These are phyloP conservation scores for Manis javanica DNA, from an alignment of 2,797 vertebrate species.

Conservation along the genomic window DNA sequence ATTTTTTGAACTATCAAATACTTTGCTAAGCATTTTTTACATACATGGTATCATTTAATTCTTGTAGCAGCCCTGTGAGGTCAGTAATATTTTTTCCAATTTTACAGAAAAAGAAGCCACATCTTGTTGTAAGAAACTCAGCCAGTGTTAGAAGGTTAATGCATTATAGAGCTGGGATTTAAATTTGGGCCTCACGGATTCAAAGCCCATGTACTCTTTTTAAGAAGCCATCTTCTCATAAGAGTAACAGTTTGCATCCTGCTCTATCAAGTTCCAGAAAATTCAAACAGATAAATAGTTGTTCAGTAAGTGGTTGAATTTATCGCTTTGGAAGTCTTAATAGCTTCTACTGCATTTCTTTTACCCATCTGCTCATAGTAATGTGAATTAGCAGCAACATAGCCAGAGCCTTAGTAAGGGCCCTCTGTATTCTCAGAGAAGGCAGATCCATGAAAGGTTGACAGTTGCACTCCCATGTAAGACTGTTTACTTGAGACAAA, in stretches of 20 bases:
- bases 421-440: neutral
- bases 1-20: slow-evolving; percentile 36
- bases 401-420: slow-evolving; percentile 19
- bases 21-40: slow-evolving; percentile 40
- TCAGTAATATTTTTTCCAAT: neutral
- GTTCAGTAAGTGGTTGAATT: slow-evolving; percentile 59
- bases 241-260: slow-evolving; percentile 9
- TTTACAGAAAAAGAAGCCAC: slow-evolving; percentile 44
- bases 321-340: neutral
- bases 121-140: slow-evolving; percentile 16
- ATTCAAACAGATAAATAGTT: slow-evolving; percentile 52
- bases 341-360: slow-evolving; percentile 51
- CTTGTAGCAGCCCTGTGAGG: neutral
- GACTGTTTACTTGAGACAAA: slow-evolving; percentile 34
- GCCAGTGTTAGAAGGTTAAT: slow-evolving; percentile 15
- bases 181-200: slow-evolving; percentile 20
- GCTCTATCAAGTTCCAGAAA: slow-evolving; percentile 47
- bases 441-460: neutral
- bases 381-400: slow-evolving; percentile 59
- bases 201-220: slow-evolving; percentile 19
- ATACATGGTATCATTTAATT: slow-evolving; percentile 37
- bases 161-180: slow-evolving; percentile 21
- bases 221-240: neutral
- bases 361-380: neutral
- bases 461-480: neutral